Percentiles rank a stretch among this genome's conserved stretches.
Conservation (phyloP, 2,888 invertebrate species). For the Quadriops clusia region DNA sequence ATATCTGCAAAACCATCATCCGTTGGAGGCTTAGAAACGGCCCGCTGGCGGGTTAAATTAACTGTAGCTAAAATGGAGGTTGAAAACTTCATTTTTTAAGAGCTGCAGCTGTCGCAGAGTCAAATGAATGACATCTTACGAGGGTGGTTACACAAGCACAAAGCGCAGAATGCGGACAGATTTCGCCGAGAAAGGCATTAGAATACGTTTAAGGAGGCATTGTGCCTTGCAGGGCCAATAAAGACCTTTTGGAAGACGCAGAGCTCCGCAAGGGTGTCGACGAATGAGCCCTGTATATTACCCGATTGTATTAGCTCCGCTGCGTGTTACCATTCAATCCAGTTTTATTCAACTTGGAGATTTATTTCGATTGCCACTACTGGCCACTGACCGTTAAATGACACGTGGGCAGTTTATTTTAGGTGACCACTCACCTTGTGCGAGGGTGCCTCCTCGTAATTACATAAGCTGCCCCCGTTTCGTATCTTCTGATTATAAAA, state of each 20-base stretch:
- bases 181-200: conserved; percentile 33
- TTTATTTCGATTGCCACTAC: conserved; percentile 15
- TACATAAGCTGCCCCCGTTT: too few species aligned
- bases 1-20: too few species aligned
- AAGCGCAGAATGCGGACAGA: conserved; percentile 31
- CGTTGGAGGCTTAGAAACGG: too few species aligned
- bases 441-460: conserved; percentile 7
- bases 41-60: conserved; percentile 33
- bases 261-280: conserved; percentile 20
- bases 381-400: conserved; percentile 22
- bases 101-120: conserved; percentile 31
- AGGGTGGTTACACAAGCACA: conserved; percentile 40
- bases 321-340: conserved; percentile 11
- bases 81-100: conserved; percentile 39
- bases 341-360: conserved; percentile 10
- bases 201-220: conserved; percentile 32
- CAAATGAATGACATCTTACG: conserved; percentile 33
- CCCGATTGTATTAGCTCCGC: too few species aligned
- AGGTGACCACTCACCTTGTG: conserved; percentile 13
- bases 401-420: conserved; percentile 22
- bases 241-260: conserved; percentile 7
- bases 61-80: conserved; percentile 39
- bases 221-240: conserved; percentile 17
- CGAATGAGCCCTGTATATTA: conserved; percentile 17
- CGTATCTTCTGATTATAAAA: too few species aligned